Percentiles rank a stretch among this genome's conserved stretches.
phyloP scores from a whole-genome alignment of 2,888 invertebrate species.

The Protodeltote pygarga region DNA sequence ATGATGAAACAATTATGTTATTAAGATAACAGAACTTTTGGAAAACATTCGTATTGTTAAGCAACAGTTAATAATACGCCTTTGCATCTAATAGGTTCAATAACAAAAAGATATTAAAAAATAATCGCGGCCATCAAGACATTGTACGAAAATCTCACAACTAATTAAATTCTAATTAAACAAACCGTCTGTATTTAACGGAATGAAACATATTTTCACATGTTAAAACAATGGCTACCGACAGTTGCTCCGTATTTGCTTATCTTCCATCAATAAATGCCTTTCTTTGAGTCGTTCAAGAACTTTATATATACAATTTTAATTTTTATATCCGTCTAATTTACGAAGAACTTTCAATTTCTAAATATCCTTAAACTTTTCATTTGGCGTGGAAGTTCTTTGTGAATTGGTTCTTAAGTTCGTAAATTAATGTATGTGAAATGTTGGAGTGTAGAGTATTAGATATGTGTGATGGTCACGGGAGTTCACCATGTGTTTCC shows the following conservation, averaged over 20 bases:
- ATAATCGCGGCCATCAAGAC: slow-evolving; percentile 9
- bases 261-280: slow-evolving; percentile 80
- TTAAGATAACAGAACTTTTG: neutral
- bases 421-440: slow-evolving; percentile 61
- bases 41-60: slow-evolving; percentile 9
- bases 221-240: slow-evolving; percentile 83
- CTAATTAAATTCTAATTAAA: slow-evolving; percentile 78
- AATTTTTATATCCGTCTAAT: slow-evolving; percentile 68
- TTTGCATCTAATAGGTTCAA: neutral
- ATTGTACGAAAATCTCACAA: slow-evolving; percentile 44
- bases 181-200: slow-evolving; percentile 72
- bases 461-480: slow-evolving; percentile 82
- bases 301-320: slow-evolving; percentile 77
- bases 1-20: neutral
- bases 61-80: slow-evolving; percentile 16
- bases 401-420: slow-evolving; percentile 41
- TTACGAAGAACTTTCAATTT: slow-evolving; percentile 39
- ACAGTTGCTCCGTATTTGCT: slow-evolving; percentile 73
- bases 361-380: neutral
- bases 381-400: slow-evolving; percentile 17
- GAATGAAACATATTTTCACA: slow-evolving; percentile 77
- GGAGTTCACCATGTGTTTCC: slow-evolving; percentile 63
- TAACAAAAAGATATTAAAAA: slow-evolving; percentile 6
- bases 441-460: slow-evolving; percentile 62
- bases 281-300: slow-evolving; percentile 74